Base-by-base conservation (phyloP, 2,113 vertebrate genomes). In the Trinectes maculatus region DNA sequence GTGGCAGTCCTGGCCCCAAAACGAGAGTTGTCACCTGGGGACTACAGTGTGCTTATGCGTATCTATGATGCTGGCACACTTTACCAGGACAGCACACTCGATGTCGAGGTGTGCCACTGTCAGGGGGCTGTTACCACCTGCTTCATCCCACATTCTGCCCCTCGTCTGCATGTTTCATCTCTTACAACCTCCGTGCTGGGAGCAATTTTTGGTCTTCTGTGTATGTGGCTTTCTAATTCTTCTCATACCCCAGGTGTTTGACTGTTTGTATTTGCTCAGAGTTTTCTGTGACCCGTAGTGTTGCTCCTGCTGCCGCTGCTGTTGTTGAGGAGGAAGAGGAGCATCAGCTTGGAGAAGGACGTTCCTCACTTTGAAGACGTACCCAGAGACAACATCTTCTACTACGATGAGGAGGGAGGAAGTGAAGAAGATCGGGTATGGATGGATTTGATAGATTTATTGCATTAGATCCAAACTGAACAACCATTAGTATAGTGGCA, bases 401-500 rank as follows among this genome's bases (percentile, higher is more conserved):
- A 3, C 61, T 90, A 87, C 10, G 26, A 74, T 25, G 89, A 89
- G 57, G 83, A 90, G 36, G 86, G 87, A 47, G 83, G 89, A 26
- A 83, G 86, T 6, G 87, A 87, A 71, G 86, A 87, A 6, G 86
- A 86, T 68, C 24, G 8, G 89, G 89, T 88, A 70, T 28, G 53
- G 5, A 4, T 8, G 6, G 43, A 25, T 5, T 25, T 2, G 21
- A 24, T 2, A 12, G 8, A 28, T 13, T 3, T 18, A 37, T 36
- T 28, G 4, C 18, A 51, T 4, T 12, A 31, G 3, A 52, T 2
- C 36, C 36, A 37, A 37, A 6, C 15, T 36, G 10, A 7, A 11
- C 13, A 31, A 31, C 8, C 29, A 37, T 15, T 31, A 21, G 8
- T 3, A 22, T 28, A 31, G 25, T 6, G 22, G 24, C 2, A 36